Percentiles rank a stretch among this genome's conserved stretches.
These are phyloP conservation scores for Mus minutoides DNA, from an alignment of 2,797 vertebrate genomes.

Conservation along the genomic window DNA sequence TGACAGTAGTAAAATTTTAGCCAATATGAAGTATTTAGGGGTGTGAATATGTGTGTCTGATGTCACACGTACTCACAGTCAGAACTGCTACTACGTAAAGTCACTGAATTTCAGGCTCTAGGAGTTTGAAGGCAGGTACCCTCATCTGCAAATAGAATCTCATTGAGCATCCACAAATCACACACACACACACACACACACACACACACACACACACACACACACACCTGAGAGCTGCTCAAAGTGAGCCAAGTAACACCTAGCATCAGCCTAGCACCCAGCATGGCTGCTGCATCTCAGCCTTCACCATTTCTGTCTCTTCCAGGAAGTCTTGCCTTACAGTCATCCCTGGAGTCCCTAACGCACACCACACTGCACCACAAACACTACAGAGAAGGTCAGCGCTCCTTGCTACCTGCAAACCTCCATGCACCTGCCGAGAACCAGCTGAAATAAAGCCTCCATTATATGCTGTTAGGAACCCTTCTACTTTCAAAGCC, in stretches of 20 bases:
- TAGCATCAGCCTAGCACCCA: neutral
- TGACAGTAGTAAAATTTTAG: neutral
- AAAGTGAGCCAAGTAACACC: neutral
- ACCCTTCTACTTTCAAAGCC: neutral
- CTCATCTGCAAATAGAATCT: neutral
- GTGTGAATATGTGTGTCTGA: neutral
- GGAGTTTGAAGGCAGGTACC: neutral
- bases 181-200: too few species aligned
- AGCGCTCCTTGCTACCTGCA: neutral
- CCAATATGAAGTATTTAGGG: neutral
- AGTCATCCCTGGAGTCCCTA: neutral
- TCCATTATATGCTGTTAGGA: neutral
- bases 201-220: too few species aligned
- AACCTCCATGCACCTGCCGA: neutral
- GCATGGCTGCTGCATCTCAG: neutral
- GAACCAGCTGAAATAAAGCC: neutral
- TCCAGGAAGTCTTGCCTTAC: neutral
- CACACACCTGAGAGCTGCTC: neutral
- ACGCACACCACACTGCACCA: too few species aligned
- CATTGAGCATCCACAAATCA: neutral
- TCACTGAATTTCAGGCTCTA: slow-evolving; percentile 20
- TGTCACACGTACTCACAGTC: fast-evolving
- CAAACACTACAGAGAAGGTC: neutral
- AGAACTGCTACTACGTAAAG: neutral
- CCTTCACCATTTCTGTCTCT: neutral